A percentile compares a stretch with the other conserved stretches of the same genome.
phyloP scores from a whole-genome alignment of 2,113 vertebrate genomes.

The Camelus dromedarius region DNA sequence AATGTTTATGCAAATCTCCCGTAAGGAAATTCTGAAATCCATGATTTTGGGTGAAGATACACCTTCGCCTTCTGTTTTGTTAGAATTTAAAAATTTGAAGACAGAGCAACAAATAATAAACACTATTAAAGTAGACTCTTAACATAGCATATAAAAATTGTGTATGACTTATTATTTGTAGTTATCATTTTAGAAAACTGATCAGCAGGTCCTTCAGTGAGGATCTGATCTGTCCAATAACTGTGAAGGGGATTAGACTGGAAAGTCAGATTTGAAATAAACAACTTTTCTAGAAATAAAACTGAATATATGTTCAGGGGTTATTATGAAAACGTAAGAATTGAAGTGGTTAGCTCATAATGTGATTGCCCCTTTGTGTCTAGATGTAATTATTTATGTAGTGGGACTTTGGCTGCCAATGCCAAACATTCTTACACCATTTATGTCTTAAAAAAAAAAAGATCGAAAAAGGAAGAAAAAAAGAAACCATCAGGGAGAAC shows the following conservation, averaged over 20 bases:
- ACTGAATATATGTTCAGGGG: background rate
- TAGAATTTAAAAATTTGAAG: background rate
- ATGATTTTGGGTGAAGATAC: background rate
- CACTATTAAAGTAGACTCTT: background rate
- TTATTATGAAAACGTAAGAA: constrained; percentile 39
- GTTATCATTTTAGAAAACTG: background rate
- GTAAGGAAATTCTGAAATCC: constrained; percentile 33
- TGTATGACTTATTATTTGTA: background rate
- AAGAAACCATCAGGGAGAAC: too few relatives aligned
- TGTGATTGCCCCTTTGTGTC: background rate
- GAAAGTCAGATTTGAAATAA: background rate
- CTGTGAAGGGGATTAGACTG: background rate
- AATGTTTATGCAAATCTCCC: background rate
- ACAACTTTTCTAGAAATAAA: background rate
- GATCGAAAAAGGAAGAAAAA: too few relatives aligned
- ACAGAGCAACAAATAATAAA: background rate
- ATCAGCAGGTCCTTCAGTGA: background rate
- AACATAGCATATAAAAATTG: background rate
- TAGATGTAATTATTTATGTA: background rate
- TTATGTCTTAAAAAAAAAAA: background rate
- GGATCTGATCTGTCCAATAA: background rate
- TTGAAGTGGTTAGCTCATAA: background rate
- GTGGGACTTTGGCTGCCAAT: background rate
- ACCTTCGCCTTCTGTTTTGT: background rate
- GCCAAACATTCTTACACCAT: background rate